phyloP scores from a whole-genome alignment of 2,888 invertebrate species.

The Drosophila anceps region DNA sequence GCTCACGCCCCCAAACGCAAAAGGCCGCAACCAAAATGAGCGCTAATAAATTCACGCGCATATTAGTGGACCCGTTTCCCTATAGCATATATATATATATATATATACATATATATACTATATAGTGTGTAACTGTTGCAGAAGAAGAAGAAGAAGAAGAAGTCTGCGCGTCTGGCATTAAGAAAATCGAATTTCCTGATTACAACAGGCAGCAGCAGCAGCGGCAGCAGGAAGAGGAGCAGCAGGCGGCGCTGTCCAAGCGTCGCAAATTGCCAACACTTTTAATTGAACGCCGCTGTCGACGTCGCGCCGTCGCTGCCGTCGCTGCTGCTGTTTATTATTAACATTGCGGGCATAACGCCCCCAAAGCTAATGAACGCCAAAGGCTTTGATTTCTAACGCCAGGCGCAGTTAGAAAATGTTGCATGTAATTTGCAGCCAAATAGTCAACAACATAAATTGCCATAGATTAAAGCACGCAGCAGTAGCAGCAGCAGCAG shows the following conservation, averaged over 20 bases:
- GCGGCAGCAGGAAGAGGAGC: not conserved
- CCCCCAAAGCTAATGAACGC: conserved; percentile 84
- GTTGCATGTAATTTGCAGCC: conserved; percentile 76
- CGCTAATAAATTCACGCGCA: conserved; percentile 80
- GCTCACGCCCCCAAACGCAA: conserved; percentile 70
- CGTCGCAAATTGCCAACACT: conserved; percentile 79
- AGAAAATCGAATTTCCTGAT: conserved; percentile 84
- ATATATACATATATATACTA: not conserved
- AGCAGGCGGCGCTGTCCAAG: conserved; percentile 49
- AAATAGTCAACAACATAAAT: conserved; percentile 79
- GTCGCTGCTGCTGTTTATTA: conserved; percentile 55
- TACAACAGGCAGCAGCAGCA: conserved; percentile 54
- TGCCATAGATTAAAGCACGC: conserved; percentile 48
- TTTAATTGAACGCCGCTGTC: conserved; percentile 72
- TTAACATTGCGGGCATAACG: conserved; percentile 71
- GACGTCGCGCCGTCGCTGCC: conserved; percentile 4
- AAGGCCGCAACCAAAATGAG: conserved; percentile 57
- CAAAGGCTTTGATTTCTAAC: conserved; percentile 80
- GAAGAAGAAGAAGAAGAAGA: not conserved
- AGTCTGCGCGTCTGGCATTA: conserved; percentile 65
- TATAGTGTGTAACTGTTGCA: not conserved
- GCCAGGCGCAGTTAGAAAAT: conserved; percentile 63
- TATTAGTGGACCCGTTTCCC: conserved; percentile 54
- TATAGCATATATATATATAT: not conserved
- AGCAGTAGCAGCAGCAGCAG: conserved; percentile 5